phyloP scores from a whole-genome alignment of 2,113 vertebrate species.

The Pristiophorus japonicus region DNA sequence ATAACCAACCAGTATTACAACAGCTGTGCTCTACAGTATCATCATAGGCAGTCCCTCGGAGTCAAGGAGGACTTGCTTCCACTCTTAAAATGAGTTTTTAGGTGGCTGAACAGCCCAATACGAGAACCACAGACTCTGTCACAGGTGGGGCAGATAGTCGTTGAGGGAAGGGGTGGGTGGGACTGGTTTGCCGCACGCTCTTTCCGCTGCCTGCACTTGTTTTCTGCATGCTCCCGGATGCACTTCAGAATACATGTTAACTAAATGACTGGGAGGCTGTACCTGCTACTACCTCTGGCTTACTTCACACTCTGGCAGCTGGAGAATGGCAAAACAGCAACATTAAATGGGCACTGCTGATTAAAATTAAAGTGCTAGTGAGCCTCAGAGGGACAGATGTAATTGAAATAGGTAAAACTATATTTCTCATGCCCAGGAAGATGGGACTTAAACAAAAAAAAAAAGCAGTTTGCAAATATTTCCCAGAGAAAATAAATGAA shows the following conservation, averaged over 20 bases:
- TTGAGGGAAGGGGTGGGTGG: too few relatives aligned
- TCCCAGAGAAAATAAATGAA: too few relatives aligned
- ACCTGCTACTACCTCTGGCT: not conserved
- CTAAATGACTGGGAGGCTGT: not conserved
- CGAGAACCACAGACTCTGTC: too few relatives aligned
- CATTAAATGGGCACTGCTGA: not conserved
- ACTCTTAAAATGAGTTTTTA: too few relatives aligned
- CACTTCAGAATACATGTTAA: conserved; percentile 1
- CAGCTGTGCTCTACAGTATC: not conserved
- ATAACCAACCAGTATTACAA: not conserved
- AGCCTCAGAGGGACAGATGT: not conserved
- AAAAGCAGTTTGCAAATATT: not conserved
- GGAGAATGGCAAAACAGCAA: not conserved
- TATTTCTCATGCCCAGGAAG: not conserved
- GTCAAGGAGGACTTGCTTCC: too few relatives aligned
- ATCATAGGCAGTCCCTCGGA: too few relatives aligned
- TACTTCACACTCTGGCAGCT: not conserved
- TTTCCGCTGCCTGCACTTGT: too few relatives aligned
- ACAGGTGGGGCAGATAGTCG: too few relatives aligned
- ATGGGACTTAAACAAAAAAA: not conserved
- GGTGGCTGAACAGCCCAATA: too few relatives aligned
- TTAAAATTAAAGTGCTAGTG: not conserved
- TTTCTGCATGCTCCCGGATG: too few relatives aligned
- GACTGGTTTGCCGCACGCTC: too few relatives aligned
- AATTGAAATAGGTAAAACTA: not conserved